phyloP scores from a whole-genome alignment of 2,797 vertebrate species.

The Sebastes hubbsi region DNA sequence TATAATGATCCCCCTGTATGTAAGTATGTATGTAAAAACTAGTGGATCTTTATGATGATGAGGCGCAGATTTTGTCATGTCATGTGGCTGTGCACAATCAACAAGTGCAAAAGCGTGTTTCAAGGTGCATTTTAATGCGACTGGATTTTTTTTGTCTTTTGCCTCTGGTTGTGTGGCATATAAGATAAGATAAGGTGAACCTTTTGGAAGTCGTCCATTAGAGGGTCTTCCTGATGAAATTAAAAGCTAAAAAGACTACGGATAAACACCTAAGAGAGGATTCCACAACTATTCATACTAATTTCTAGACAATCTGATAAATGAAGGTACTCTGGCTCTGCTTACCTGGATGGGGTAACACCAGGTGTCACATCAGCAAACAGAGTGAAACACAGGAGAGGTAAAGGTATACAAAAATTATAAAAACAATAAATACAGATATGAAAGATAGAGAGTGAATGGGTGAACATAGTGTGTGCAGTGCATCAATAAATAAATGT shows the following conservation, averaged over 20 bases:
- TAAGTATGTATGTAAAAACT: constrained; percentile 1
- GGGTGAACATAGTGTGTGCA: too few relatives aligned
- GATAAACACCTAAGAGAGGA: too few relatives aligned
- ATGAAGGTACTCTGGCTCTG: constrained; percentile 3
- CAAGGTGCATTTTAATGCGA: constrained; percentile 25
- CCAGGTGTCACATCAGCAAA: not conserved
- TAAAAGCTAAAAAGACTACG: too few relatives aligned
- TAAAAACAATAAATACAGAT: too few relatives aligned
- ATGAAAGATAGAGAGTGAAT: too few relatives aligned
- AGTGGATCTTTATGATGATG: not conserved
- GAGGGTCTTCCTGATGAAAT: too few relatives aligned
- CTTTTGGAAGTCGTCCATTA: not conserved
- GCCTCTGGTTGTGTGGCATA: not conserved
- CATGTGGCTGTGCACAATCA: constrained; percentile 63
- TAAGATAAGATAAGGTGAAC: too few relatives aligned
- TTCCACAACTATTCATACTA: not conserved
- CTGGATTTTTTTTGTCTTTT: constrained; percentile 21
- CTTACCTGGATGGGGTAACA: constrained; percentile 31
- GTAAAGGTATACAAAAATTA: too few relatives aligned
- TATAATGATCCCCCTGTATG: not conserved
- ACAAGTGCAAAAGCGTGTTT: constrained; percentile 75
- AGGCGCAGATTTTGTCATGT: constrained; percentile 22
- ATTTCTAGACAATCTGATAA: constrained; percentile 3
- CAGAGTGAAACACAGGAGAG: too few relatives aligned
- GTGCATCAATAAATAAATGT: too few relatives aligned